Evolutionary conservation across 2,888 invertebrate genomes (phyloP).

Genomic region (Caenorhabditis angaria): DNA sequence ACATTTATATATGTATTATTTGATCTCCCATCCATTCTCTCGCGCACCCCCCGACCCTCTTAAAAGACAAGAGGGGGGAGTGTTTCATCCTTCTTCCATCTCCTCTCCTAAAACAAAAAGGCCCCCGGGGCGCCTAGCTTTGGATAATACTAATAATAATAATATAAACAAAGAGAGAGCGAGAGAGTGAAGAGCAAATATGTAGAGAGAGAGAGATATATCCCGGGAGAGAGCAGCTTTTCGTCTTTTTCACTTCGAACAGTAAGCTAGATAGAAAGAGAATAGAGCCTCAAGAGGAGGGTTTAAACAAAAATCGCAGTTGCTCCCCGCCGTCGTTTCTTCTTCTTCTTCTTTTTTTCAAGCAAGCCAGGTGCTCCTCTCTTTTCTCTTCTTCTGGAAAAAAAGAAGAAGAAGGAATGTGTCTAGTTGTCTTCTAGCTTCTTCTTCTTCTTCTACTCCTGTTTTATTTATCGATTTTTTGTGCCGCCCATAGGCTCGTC

Average conservation of each 20-base stretch:
- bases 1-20: too few relatives aligned
- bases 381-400: slow-evolving; percentile 21
- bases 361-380: slow-evolving; percentile 14
- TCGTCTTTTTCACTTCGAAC: neutral
- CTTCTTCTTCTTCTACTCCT: slow-evolving; percentile 10
- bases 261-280: neutral
- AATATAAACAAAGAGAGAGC: too few relatives aligned
- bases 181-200: too few relatives aligned
- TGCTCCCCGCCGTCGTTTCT: neutral
- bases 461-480: neutral
- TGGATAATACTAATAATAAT: too few relatives aligned
- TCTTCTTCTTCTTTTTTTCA: neutral
- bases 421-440: slow-evolving; percentile 10
- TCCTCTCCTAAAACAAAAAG: too few relatives aligned
- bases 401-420: too few relatives aligned
- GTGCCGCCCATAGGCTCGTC: neutral
- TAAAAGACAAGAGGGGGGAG: too few relatives aligned
- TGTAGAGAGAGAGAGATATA: too few relatives aligned
- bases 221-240: neutral
- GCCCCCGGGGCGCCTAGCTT: too few relatives aligned
- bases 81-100: too few relatives aligned
- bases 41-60: too few relatives aligned
- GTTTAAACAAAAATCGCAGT: slow-evolving; percentile 4
- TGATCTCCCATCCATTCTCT: too few relatives aligned
- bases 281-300: neutral